Evolutionary conservation across 2,113 vertebrate genomes (phyloP), one percentile per base, ranked within the genome.

Genomic region (Cichladusa arquata): DNA sequence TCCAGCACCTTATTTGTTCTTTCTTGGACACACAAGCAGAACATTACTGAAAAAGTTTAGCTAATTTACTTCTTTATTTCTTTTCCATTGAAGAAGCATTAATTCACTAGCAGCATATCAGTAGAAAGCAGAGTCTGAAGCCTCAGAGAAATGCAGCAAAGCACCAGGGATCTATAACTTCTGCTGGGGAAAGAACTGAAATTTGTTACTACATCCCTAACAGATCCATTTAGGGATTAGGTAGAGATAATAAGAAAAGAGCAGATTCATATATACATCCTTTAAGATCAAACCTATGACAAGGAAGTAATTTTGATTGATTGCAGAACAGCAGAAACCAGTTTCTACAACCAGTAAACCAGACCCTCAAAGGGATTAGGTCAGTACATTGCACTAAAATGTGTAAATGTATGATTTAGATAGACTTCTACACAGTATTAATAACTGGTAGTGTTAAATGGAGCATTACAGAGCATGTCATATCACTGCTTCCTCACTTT

Each of bases 21-120:
- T 12, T 90, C 34, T 72, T 96, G 79, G 48, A 96, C 94, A 72
- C 31, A 54, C 25, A 92, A 91, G 25, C 19, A 86, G 67, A 96
- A 94, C 91, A 78, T 47, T 71, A 81, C 81, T 86, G 31, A 38
- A 92, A 96, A 54, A 54, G 26, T 60, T 79, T 53, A 86, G 31
- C 62, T 90, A 88, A 96, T 70, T 96, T 95, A 86, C 70, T 56
- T 86, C 66, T 95, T 88, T 88, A 79, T 95, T 91, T 86, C 20
- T 61, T 93, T 91, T 95, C 44, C 65, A 81, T 47, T 26, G 22
- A 47, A 74, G n/a, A 62, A n/a, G 2, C 57, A 72, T 69, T 90
- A 92, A 57, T 72, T 96, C 86, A 53, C 54, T 95, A 77, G 31
- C 47, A 22, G 8, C 6, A 1, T 33, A 13, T 54, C 38, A 25